Conservation (phyloP, 2,888 invertebrate species). For the Tachina grossa region DNA sequence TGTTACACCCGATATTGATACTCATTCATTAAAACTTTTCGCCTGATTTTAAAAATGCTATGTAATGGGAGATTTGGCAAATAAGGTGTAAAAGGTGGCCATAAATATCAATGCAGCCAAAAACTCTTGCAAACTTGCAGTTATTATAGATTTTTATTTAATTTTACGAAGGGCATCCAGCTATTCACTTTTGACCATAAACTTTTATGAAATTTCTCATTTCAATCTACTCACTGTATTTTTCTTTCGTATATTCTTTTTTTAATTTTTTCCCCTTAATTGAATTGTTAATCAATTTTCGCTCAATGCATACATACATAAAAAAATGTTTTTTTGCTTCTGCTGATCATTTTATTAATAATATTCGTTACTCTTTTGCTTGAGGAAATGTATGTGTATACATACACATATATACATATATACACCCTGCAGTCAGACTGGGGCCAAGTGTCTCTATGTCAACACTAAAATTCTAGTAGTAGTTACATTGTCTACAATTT, state of each 20-base stretch:
- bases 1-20: too few species aligned
- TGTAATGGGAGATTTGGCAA: too few species aligned
- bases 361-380: slow-evolving; percentile 21
- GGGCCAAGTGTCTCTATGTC: too few species aligned
- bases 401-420: not conserved
- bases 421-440: too few species aligned
- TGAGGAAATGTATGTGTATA: not conserved
- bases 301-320: slow-evolving; percentile 56
- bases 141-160: not conserved
- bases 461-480: too few species aligned
- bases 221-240: not conserved
- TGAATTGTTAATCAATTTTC: slow-evolving; percentile 58
- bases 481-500: too few species aligned
- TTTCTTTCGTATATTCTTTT: slow-evolving; percentile 11
- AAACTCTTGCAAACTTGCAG: too few species aligned
- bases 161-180: slow-evolving; percentile 13
- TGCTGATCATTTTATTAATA: not conserved
- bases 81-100: too few species aligned
- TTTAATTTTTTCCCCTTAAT: slow-evolving; percentile 43
- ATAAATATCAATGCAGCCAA: too few species aligned
- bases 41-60: too few species aligned
- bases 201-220: not conserved
- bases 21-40: too few species aligned
- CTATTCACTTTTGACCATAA: slow-evolving; percentile 9
- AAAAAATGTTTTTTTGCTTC: slow-evolving; percentile 19